Evolutionary conservation across 1,140 invertebrate species (phyloP).

Genomic region (Proctacanthus coquilletti): DNA sequence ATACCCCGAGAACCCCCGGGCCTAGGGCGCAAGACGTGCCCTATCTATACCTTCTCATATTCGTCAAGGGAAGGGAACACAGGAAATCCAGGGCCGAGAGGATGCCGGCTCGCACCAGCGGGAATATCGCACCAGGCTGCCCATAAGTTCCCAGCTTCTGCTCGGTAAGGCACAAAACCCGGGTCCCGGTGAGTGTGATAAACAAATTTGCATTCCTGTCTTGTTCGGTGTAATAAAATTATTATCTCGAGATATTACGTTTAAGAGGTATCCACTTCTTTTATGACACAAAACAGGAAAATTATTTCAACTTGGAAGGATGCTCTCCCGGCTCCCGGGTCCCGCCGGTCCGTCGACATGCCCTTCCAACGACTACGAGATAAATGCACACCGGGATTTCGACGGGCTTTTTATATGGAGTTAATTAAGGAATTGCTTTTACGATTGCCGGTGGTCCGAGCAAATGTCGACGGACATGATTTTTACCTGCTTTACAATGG

Average conservation of each 20-base stretch:
- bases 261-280: background rate
- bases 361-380: background rate
- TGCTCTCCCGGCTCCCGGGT: background rate
- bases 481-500: no score
- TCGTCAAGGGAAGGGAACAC: no score
- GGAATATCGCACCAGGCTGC: no score
- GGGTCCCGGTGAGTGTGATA: background rate
- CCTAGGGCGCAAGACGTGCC: no score
- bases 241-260: background rate
- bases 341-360: background rate
- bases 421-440: background rate
- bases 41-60: no score
- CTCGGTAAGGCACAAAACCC: no score
- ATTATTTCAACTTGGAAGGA: background rate
- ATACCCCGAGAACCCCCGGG: no score
- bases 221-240: slow-evolving; percentile 1
- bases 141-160: no score
- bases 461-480: no score
- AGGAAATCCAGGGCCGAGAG: no score
- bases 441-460: no score
- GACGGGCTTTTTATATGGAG: background rate
- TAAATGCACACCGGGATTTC: background rate
- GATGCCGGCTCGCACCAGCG: no score
- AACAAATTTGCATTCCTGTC: slow-evolving; percentile 1
- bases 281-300: background rate